Conservation (phyloP, 2,113 vertebrate genomes). For the Pelecanoides urinatrix region DNA sequence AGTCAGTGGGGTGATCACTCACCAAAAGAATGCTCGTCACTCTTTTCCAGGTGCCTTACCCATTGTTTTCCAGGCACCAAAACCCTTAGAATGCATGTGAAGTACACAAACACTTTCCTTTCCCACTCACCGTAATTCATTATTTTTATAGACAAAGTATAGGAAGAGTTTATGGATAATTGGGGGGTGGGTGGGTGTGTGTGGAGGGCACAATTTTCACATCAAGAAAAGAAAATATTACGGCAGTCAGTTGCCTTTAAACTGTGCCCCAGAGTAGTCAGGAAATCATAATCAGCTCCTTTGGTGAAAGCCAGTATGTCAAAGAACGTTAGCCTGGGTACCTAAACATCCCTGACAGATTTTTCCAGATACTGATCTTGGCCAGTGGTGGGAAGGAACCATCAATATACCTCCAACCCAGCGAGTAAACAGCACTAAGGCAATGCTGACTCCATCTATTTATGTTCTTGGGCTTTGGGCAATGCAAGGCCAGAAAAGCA, state of each 20-base stretch:
- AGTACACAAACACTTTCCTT: neutral
- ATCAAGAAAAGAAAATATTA: neutral
- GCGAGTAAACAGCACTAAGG: neutral
- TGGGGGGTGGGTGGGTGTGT: fast-evolving
- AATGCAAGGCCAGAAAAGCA: neutral
- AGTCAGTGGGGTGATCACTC: neutral
- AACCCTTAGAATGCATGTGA: neutral
- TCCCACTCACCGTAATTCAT: neutral
- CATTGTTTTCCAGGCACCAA: neutral
- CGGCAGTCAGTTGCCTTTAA: neutral
- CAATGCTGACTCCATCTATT: neutral
- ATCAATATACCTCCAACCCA: neutral
- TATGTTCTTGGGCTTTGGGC: neutral
- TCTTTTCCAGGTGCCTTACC: neutral
- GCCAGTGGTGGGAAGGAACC: neutral
- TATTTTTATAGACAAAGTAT: neutral
- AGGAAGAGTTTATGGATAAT: neutral
- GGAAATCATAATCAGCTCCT: neutral
- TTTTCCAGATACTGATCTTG: neutral
- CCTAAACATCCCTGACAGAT: neutral
- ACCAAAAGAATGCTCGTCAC: neutral
- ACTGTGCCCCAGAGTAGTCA: neutral
- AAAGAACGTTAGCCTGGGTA: neutral
- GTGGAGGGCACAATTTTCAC: neutral
- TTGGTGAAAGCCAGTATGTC: neutral